Evolutionary conservation across 2,888 invertebrate genomes (phyloP), one percentile per base, ranked within the genome.

Genomic region (Cyclophora punctaria): DNA sequence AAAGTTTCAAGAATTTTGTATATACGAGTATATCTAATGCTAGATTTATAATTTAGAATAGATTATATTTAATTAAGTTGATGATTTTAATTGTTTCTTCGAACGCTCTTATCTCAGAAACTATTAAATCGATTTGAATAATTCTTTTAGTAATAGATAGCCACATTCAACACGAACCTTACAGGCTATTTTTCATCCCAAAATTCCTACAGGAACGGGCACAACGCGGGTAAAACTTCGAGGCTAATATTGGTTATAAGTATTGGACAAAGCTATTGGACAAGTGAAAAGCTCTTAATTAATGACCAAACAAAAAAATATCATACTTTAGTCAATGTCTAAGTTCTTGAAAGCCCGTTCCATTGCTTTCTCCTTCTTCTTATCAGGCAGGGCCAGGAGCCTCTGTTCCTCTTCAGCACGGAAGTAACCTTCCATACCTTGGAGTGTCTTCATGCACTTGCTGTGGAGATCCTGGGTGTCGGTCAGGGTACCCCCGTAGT

Each of bases 301-400:
- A 47, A 7, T 7, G 2, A n/a, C 20, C 41, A 41, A 42, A 7
- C 42, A 7, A 35, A 2, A 41, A 41, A 33, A 41, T 7, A 7
- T 34, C 43, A 43, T 43, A 56, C 48, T 40, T 42, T 83, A 94
- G 82, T 94, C 94, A 55, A 94, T 92, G 45, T 93, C 92, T 41
- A 94, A 72, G 65, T 92, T 93, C 64, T 93, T 93, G 64, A 94
- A 94, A 4, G 91, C 92, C 43, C 92, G 92, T 58, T 93, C 93
- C 56, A 93, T 87, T 0, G 92, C 93, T 44, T 83, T 84, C 4
- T 84, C 83, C 4, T 80, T 55, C 48, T 87, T 86, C 57, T 87
- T 86, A 51, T 82, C 82, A 0, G 85, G 83, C 34, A 84, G 56
- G 2, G 84, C 86, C 0, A 71, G 71, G 48, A 78, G 62, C 46